A percentile compares a stretch with the other conserved stretches of the same genome.
Evolutionary conservation across 2,113 vertebrate genomes (phyloP).

Genomic region (Bubalus kerabau): DNA sequence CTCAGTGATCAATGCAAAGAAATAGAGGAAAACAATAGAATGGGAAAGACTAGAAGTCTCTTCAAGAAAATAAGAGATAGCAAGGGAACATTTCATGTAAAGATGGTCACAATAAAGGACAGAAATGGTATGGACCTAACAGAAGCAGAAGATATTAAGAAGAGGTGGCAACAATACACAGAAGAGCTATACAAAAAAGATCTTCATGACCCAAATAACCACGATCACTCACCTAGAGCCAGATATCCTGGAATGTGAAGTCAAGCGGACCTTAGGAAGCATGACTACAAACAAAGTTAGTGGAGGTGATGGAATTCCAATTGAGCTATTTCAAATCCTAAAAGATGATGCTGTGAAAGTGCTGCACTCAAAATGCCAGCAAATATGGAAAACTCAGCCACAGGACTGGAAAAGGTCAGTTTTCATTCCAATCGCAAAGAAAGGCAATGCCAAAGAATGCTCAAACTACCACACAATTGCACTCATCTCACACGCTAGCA

Average conservation of each 20-base stretch:
- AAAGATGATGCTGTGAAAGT: neutral
- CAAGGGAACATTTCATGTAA: neutral
- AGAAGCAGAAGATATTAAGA: too few species aligned
- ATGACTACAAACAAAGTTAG: neutral
- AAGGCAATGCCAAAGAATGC: too few species aligned
- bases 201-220: neutral
- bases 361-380: neutral
- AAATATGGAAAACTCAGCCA: too few species aligned
- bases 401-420: too few species aligned
- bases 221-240: neutral
- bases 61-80: neutral
- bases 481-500: too few species aligned
- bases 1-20: neutral
- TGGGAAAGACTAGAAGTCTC: neutral
- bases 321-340: too few species aligned
- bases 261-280: neutral
- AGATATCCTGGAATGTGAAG: neutral
- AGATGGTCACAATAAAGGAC: neutral
- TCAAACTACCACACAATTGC: too few species aligned
- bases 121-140: neutral
- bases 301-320: neutral
- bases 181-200: neutral
- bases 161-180: too few species aligned
- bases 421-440: too few species aligned
- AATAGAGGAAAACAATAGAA: neutral